A percentile compares a stretch with the other conserved stretches of the same genome.
These are phyloP conservation scores for Neodiprion virginianus DNA, from an alignment of 1,140 invertebrate species.

Conservation along the genomic window DNA sequence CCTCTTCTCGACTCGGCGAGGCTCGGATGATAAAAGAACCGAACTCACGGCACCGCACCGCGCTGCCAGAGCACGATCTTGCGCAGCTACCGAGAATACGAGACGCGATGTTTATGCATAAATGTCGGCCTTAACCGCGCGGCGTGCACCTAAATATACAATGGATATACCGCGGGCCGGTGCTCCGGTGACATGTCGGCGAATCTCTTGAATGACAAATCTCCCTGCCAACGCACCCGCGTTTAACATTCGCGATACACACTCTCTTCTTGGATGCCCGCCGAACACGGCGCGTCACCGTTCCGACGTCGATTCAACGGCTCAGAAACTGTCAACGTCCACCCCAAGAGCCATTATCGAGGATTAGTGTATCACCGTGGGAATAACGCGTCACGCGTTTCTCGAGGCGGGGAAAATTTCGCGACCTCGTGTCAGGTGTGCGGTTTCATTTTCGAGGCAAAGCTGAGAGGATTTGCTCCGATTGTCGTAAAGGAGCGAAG, in stretches of 20 bases:
- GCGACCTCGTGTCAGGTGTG: not conserved
- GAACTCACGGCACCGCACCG: not conserved
- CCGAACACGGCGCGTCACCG: not conserved
- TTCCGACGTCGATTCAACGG: not conserved
- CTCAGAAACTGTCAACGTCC: too few relatives aligned
- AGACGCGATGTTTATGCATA: not conserved
- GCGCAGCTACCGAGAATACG: not conserved
- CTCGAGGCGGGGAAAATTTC: too few relatives aligned
- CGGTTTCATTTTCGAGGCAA: not conserved
- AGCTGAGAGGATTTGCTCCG: not conserved
- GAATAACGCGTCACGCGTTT: too few relatives aligned
- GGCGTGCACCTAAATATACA: not conserved
- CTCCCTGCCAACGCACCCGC: not conserved
- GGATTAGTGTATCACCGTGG: too few relatives aligned
- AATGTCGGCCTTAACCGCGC: not conserved
- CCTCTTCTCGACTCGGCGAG: not conserved
- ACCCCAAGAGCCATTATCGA: too few relatives aligned
- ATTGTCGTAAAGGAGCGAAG: not conserved
- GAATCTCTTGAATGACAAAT: constrained; percentile 7
- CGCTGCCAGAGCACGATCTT: not conserved
- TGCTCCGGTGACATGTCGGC: not conserved
- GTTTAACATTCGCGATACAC: too few relatives aligned
- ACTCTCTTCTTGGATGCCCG: not conserved
- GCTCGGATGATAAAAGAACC: not conserved
- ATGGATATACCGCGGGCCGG: not conserved